Evolutionary conservation across 1,140 invertebrate genomes (phyloP).

Genomic region (Heliconius melpomene): DNA sequence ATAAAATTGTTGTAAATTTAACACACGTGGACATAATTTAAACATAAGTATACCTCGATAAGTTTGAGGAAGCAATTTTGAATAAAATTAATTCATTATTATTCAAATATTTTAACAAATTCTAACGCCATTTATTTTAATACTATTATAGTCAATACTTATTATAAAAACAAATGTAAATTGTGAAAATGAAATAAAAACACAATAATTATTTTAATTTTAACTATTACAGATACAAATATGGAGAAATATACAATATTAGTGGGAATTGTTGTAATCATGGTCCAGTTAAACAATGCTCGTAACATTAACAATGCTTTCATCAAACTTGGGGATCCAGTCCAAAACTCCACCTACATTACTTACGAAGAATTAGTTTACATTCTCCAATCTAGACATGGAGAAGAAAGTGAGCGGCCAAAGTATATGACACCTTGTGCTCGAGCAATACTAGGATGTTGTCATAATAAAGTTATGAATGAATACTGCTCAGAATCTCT

Average conservation of each 20-base stretch:
- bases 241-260: conserved; percentile 28
- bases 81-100: background rate
- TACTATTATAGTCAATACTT: too few relatives aligned
- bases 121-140: too few relatives aligned
- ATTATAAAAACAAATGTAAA: background rate
- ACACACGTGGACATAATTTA: background rate
- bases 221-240: conserved; percentile 30
- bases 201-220: background rate
- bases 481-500: conserved; percentile 61
- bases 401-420: conserved; percentile 40
- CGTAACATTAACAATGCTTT: conserved; percentile 38
- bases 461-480: conserved; percentile 59
- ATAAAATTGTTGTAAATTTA: background rate
- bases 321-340: conserved; percentile 27
- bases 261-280: background rate
- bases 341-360: conserved; percentile 43
- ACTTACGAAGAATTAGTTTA: conserved; percentile 62
- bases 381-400: conserved; percentile 54
- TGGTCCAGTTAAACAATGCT: conserved; percentile 36
- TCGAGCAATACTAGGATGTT: conserved; percentile 66
- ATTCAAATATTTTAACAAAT: background rate
- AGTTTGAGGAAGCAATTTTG: background rate
- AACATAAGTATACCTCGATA: background rate
- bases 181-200: background rate
- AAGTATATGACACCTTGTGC: conserved; percentile 64